Conservation (phyloP, 1,140 invertebrate species). For the Metopolophium dirhodum region DNA sequence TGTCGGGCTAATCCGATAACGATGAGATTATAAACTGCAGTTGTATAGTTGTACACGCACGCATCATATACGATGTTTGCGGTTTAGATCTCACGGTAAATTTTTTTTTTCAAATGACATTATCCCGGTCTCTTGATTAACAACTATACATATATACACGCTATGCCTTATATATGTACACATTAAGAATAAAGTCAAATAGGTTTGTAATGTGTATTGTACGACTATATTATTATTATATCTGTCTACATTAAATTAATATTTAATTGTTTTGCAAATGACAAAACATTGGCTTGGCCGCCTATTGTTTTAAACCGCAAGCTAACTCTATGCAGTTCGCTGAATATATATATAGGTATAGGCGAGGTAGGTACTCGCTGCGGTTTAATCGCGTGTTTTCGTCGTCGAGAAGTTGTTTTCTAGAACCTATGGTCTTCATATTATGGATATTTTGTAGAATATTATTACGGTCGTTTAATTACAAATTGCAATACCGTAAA, state of each 20-base stretch:
- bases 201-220: background rate
- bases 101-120: background rate
- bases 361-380: no score
- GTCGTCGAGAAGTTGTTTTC: no score
- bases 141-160: background rate
- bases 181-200: background rate
- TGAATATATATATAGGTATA: background rate
- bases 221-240: background rate
- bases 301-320: constrained; percentile 1
- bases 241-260: background rate
- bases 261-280: background rate
- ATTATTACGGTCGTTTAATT: background rate
- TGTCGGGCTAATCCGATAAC: background rate
- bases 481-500: no score
- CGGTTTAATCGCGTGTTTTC: no score
- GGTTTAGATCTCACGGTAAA: background rate
- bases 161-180: background rate
- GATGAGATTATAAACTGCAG: background rate
- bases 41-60: background rate
- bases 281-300: background rate
- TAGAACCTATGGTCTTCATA: no score
- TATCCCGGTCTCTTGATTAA: background rate
- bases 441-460: background rate
- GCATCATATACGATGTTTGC: background rate
- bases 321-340: background rate